Evolutionary conservation across 2,797 vertebrate species (phyloP).

Genomic region (Aotus griseimembra): DNA sequence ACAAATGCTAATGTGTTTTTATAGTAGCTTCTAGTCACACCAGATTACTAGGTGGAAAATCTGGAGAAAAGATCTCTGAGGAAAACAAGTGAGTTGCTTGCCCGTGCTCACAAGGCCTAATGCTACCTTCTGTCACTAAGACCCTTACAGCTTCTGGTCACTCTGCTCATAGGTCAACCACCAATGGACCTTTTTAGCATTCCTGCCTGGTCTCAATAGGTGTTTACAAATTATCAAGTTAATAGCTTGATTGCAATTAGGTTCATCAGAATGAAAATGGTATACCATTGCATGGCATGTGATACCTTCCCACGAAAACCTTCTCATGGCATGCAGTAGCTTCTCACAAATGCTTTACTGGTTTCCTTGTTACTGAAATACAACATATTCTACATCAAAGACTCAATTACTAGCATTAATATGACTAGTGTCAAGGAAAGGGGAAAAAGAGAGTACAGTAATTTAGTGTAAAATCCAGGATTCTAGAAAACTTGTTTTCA

Average conservation of each 20-base stretch:
- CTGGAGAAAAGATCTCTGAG: not conserved
- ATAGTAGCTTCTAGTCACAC: not conserved
- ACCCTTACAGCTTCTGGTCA: not conserved
- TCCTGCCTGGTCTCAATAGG: not conserved
- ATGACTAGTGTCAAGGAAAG: not conserved
- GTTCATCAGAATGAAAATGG: not conserved
- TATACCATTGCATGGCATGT: not conserved
- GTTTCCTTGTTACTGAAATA: not conserved
- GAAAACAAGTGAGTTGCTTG: not conserved
- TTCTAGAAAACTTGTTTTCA: not conserved
- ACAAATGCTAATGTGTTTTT: slow-evolving; percentile 14
- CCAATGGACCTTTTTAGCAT: not conserved
- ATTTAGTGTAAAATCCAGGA: not conserved
- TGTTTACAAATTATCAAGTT: not conserved
- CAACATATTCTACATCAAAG: not conserved
- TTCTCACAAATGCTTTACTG: not conserved
- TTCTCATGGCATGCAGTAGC: not conserved
- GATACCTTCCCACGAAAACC: not conserved
- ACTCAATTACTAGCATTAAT: not conserved
- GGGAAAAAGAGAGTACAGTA: rapidly evolving
- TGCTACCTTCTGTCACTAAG: not conserved
- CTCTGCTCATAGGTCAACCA: not conserved
- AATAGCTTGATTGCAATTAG: not conserved
- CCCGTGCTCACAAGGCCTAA: not conserved
- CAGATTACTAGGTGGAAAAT: not conserved